These are phyloP conservation scores for Phrynocephalus guinanensis DNA, from an alignment of 2,797 vertebrate species.

Conservation along the genomic window DNA sequence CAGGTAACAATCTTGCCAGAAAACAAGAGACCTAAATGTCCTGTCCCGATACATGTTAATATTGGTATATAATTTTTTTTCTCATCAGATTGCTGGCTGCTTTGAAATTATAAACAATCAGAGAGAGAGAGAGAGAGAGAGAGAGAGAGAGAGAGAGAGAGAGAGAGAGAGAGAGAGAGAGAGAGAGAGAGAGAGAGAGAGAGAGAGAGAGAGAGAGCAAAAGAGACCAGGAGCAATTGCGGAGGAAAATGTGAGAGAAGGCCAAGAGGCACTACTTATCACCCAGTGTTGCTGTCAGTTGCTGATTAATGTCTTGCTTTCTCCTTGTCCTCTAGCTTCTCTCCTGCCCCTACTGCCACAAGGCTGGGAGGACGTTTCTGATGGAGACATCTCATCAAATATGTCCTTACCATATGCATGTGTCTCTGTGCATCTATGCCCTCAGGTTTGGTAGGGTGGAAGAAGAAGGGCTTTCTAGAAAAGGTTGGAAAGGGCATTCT, in stretches of 20 bases:
- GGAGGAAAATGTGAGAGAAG: neutral
- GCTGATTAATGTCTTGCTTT: neutral
- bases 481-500: neutral
- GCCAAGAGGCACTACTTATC: neutral
- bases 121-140: too few relatives aligned
- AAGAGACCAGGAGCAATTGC: too few relatives aligned
- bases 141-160: too few relatives aligned
- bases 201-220: too few relatives aligned
- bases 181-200: too few relatives aligned
- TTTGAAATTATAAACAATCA: too few relatives aligned
- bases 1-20: too few relatives aligned
- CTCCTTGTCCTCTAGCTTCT: neutral
- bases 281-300: neutral
- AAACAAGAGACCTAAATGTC: too few relatives aligned
- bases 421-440: neutral
- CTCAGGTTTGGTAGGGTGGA: neutral
- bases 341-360: neutral
- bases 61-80: too few relatives aligned
- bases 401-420: neutral
- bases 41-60: too few relatives aligned
- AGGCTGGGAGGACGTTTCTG: neutral
- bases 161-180: too few relatives aligned
- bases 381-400: neutral
- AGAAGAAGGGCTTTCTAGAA: neutral
- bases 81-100: too few relatives aligned